Conservation (phyloP, 2,113 vertebrate genomes). For the Taxidea taxus region DNA sequence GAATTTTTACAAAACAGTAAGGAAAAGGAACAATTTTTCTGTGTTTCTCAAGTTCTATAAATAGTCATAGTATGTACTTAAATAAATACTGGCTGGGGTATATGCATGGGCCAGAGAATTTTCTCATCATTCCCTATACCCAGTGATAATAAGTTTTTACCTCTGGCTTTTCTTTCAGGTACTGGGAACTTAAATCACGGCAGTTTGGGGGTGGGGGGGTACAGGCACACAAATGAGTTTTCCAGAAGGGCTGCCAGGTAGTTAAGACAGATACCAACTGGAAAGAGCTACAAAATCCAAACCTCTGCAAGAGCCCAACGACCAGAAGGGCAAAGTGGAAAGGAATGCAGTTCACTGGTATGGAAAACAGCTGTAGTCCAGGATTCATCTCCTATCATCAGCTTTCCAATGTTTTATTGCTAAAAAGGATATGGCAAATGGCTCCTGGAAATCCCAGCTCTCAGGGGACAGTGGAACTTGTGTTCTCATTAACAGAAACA, state of each 20-base stretch:
- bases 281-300: neutral
- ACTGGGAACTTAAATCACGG: neutral
- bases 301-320: neutral
- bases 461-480: neutral
- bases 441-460: neutral
- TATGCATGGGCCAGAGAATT: neutral
- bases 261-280: neutral
- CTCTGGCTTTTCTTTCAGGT: neutral
- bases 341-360: neutral
- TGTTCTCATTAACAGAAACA: neutral
- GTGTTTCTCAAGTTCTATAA: neutral
- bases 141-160: neutral
- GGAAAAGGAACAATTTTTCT: neutral
- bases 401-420: neutral
- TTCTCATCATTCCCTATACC: neutral
- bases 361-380: neutral
- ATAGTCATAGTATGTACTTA: neutral
- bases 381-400: neutral
- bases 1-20: neutral
- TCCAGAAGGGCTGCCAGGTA: neutral
- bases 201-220: fast-evolving
- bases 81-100: neutral
- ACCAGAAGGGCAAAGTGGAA: neutral
- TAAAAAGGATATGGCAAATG: neutral
- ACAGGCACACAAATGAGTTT: neutral